These are phyloP conservation scores for Euplagia quadripunctaria DNA, from an alignment of 2,888 invertebrate genomes.

Conservation along the genomic window DNA sequence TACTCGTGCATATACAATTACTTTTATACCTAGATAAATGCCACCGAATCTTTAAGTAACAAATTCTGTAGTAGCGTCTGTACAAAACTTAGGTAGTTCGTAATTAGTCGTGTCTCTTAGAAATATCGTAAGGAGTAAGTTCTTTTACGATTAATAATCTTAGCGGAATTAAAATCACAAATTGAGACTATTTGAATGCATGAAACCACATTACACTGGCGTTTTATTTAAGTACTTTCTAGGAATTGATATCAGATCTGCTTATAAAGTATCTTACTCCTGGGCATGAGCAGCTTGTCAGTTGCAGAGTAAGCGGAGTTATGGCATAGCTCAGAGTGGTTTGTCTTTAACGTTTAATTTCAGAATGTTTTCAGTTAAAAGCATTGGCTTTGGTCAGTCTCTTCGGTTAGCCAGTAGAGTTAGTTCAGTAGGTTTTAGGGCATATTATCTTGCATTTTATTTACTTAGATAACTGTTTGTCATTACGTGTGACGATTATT, in stretches of 20 bases:
- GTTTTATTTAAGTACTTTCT: neutral
- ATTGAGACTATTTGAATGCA: slow-evolving; percentile 22
- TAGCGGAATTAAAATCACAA: slow-evolving; percentile 15
- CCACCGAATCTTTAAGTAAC: neutral
- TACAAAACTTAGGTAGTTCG: slow-evolving; percentile 10
- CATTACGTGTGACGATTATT: neutral
- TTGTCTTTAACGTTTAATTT: no score
- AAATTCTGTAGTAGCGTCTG: slow-evolving; percentile 1
- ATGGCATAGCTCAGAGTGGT: no score
- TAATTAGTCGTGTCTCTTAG: slow-evolving; percentile 17
- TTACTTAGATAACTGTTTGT: neutral
- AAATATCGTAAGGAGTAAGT: slow-evolving; percentile 16
- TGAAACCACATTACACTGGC: neutral
- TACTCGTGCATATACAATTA: no score
- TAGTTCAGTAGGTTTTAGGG: neutral
- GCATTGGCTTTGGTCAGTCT: neutral
- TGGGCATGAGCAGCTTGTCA: no score
- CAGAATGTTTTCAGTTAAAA: no score
- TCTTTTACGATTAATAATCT: slow-evolving; percentile 20
- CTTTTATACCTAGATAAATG: no score
- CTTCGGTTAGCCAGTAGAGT: neutral
- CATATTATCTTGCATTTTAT: neutral
- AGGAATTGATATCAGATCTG: neutral
- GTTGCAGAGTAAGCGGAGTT: no score
- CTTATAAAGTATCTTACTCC: no score